These are phyloP conservation scores for Ceratina australensis DNA, from an alignment of 1,140 invertebrate genomes.

Conservation along the genomic window DNA sequence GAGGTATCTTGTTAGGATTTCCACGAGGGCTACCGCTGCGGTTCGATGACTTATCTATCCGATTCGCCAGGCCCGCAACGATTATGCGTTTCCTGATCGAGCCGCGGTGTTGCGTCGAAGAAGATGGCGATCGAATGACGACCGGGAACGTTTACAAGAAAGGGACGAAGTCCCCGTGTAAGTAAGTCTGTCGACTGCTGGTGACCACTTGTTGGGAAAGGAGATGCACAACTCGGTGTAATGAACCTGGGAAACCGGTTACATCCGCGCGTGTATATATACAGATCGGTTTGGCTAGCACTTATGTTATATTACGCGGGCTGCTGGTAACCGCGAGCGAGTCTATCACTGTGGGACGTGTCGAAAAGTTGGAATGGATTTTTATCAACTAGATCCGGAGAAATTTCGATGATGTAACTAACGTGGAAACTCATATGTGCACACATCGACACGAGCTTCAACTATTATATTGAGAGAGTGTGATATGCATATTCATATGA, in stretches of 20 bases:
- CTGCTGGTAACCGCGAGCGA: conserved; percentile 53
- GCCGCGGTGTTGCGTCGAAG: conserved; percentile 9
- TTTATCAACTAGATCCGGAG: background rate
- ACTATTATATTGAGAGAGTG: background rate
- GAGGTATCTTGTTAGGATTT: background rate
- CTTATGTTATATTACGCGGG: conserved; percentile 67
- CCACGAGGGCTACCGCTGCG: conserved; percentile 26
- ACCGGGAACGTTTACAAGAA: conserved; percentile 55
- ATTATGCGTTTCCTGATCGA: conserved; percentile 54
- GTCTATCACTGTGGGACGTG: conserved; percentile 38
- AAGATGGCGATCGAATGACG: conserved; percentile 23
- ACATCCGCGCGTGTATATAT: conserved; percentile 68
- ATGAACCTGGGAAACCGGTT: conserved; percentile 80
- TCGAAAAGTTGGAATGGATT: background rate
- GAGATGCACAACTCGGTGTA: conserved; percentile 77
- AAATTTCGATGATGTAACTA: background rate
- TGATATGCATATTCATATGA: no score
- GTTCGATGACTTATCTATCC: conserved; percentile 60
- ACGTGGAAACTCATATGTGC: background rate
- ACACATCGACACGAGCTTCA: background rate
- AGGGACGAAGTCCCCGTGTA: conserved; percentile 68
- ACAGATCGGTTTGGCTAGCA: conserved; percentile 71
- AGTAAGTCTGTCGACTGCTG: conserved; percentile 60
- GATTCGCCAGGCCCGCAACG: conserved; percentile 24
- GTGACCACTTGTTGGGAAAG: conserved; percentile 75